Conservation (phyloP, 1,140 invertebrate genomes). For the Druon quercuslanigerum region DNA sequence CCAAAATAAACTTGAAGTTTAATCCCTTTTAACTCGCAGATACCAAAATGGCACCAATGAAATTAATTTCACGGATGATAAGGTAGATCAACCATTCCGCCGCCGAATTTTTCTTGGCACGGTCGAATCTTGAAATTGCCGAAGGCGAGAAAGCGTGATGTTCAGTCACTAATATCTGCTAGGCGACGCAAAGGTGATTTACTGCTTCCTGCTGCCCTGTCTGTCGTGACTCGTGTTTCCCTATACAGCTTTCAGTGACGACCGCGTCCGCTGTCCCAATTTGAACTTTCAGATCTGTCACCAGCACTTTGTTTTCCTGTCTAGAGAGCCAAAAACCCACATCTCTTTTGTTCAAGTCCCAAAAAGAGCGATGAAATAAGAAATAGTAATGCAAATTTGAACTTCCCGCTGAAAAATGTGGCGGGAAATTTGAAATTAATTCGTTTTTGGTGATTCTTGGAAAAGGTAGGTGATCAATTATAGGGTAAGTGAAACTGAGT, state of each 20-base stretch:
- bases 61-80: not conserved
- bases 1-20: no score
- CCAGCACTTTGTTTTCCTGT: not conserved
- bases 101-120: not conserved
- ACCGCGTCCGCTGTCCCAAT: not conserved
- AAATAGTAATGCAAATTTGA: not conserved
- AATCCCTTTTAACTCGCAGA: not conserved
- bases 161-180: constrained; percentile 24
- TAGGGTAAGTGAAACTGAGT: no score
- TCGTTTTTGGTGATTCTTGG: no score
- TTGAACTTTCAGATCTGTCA: not conserved
- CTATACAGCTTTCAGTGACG: not conserved
- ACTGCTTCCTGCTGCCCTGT: not conserved
- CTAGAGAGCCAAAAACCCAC: not conserved
- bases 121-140: not conserved
- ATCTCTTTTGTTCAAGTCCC: no score
- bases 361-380: no score
- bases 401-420: not conserved
- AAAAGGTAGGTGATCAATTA: no score
- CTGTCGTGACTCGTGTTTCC: not conserved
- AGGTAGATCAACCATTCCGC: not conserved
- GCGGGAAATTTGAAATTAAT: not conserved
- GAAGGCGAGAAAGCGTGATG: constrained; percentile 3
- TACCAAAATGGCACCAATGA: not conserved
- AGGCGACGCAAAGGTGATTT: not conserved